Percentiles rank a stretch among this genome's conserved stretches.
These are phyloP conservation scores for Oncorhynchus gorbuscha DNA, from an alignment of 2,113 vertebrate genomes.

Conservation along the genomic window DNA sequence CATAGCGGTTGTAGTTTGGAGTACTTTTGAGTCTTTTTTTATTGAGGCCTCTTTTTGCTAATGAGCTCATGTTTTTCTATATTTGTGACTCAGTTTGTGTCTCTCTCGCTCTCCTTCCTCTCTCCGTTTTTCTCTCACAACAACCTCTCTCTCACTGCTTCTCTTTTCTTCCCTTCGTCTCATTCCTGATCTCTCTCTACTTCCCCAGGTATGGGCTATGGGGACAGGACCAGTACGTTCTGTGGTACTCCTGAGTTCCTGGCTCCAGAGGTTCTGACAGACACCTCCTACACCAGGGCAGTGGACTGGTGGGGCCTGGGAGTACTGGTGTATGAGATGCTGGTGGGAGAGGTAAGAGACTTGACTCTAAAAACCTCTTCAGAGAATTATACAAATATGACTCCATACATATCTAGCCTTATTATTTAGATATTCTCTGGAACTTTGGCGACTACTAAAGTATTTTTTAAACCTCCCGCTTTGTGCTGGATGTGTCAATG, in stretches of 20 bases:
- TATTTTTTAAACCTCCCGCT: too few relatives aligned
- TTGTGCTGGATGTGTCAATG: too few relatives aligned
- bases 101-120: background rate
- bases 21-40: too few relatives aligned
- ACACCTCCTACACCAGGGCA: conserved; percentile 85
- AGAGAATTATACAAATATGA: too few relatives aligned
- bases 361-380: too few relatives aligned
- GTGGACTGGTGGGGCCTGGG: conserved; percentile 92
- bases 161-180: background rate
- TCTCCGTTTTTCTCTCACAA: background rate
- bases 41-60: too few relatives aligned
- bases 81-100: background rate
- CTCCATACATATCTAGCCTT: too few relatives aligned
- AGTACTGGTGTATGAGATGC: conserved; percentile 85
- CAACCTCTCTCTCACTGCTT: background rate
- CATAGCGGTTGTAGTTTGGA: background rate
- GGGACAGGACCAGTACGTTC: conserved; percentile 86
- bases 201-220: conserved; percentile 81
- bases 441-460: too few relatives aligned
- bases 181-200: background rate
- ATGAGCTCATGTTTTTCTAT: background rate
- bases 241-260: conserved; percentile 89
- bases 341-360: conserved; percentile 84
- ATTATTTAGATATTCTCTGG: too few relatives aligned
- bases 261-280: conserved; percentile 86